Base-by-base conservation (phyloP, 2,113 vertebrate genomes). In the Marmota flaviventris region DNA sequence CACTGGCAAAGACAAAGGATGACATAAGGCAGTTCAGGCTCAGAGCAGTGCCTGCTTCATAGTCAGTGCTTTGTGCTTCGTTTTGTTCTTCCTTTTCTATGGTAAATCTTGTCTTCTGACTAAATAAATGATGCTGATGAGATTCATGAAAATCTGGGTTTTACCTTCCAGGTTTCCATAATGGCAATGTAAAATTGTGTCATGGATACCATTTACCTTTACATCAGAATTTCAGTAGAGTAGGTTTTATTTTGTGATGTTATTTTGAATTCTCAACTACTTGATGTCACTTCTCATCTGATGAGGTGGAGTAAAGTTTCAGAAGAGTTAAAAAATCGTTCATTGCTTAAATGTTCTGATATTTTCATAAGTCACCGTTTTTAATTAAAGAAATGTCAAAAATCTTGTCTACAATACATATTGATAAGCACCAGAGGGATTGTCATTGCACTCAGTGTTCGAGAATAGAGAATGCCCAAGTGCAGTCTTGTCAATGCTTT, bases 281-380 rank as follows among this genome's bases (percentile, higher is more conserved):
- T 56, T 53, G 6, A 12, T 85, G 11, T 69, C 34, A 78, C 11
- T 86, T 96, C 37, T 78, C 14, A 72, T 93, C 87, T 67, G 11
- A 7, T 83, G 16, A 20, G 42, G 39, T 91, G 17, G 2, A 45
- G 5, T 70, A 24, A 56, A 61, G 4, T 73, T 92, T 7, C 27
- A 77, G 42, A 82, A 61, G 34, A 78, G 53, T 45, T 78, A 56
- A 61, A 48, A 42, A 45, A 34, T 1, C 42, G 17, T 58, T 84
- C 25, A 29, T 73, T 1, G 24, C 90, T 94, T 88, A 94, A 22
- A 81, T 77, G 79, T 77, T 65, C n/a, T 89, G 58, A 42, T 72
- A 65, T 81, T 93, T 94, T 79, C 39, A 79, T 82, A 78, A 77
- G 24, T 67, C 45, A 92, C 11, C 69, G 11, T 70, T 87, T 96